Conservation (phyloP, 2,888 invertebrate genomes). For the Callosobruchus maculatus region DNA sequence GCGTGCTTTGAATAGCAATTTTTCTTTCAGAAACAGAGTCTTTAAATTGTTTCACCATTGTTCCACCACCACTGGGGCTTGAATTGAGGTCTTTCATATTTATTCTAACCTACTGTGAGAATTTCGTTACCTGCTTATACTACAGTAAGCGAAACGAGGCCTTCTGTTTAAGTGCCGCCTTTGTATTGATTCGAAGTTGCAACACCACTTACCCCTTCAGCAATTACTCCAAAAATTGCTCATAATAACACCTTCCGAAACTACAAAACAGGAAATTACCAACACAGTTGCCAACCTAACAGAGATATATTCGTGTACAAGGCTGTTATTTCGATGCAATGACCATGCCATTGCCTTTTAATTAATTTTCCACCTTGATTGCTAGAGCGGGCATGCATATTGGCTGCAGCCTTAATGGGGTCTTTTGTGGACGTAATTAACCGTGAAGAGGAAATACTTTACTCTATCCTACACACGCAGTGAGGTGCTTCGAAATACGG, state of each 20-base stretch:
- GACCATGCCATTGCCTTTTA: background rate
- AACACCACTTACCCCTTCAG: too few relatives aligned
- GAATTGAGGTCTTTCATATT: too few relatives aligned
- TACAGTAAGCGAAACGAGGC: too few relatives aligned
- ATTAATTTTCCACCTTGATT: background rate
- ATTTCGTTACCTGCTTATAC: too few relatives aligned
- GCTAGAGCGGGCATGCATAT: background rate
- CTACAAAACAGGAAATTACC: background rate
- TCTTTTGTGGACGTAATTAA: background rate
- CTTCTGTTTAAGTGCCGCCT: too few relatives aligned
- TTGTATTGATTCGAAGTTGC: too few relatives aligned
- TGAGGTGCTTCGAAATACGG: background rate
- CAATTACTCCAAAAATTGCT: background rate
- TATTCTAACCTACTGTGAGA: too few relatives aligned
- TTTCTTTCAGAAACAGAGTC: too few relatives aligned
- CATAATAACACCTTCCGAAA: background rate
- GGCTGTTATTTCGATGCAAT: background rate
- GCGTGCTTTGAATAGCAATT: too few relatives aligned
- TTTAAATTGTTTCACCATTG: too few relatives aligned
- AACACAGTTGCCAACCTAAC: background rate
- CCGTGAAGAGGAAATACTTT: background rate
- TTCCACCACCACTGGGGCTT: too few relatives aligned
- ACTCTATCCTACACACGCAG: background rate
- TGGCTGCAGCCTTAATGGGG: background rate
- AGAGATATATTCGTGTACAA: background rate